Percentiles rank a stretch among this genome's conserved stretches.
Conservation (phyloP, 2,888 invertebrate genomes). For the Prenolepis imparis region DNA sequence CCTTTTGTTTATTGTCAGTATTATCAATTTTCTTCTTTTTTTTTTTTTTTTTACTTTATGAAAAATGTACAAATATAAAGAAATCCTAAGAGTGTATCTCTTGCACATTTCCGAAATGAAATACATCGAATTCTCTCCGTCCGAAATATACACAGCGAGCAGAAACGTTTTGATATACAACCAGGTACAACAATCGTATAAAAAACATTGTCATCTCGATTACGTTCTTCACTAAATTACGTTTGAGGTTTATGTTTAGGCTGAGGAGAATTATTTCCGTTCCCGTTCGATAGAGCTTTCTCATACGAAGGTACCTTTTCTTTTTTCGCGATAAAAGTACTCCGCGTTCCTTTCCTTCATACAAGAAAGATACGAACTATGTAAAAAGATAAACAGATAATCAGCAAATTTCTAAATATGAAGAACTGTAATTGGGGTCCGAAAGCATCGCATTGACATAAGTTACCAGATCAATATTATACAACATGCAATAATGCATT, state of each 20-base stretch:
- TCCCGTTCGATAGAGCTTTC: conserved; percentile 52
- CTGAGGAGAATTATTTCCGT: conserved; percentile 40
- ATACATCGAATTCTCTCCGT: conserved; percentile 55
- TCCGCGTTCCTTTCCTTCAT: not conserved
- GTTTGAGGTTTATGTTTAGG: conserved; percentile 48
- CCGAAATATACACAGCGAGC: conserved; percentile 57
- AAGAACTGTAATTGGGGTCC: conserved; percentile 66
- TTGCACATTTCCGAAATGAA: conserved; percentile 57
- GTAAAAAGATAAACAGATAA: conserved; percentile 61
- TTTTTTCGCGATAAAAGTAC: conserved; percentile 30
- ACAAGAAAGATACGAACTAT: conserved; percentile 38
- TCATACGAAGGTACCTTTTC: conserved; percentile 46
- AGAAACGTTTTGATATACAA: conserved; percentile 60
- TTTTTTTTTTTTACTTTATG: conserved; percentile 36
- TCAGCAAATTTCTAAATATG: conserved; percentile 59
- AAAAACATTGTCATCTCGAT: conserved; percentile 65
- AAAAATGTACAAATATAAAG: conserved; percentile 60
- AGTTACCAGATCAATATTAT: conserved; percentile 36
- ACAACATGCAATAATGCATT: conserved; percentile 20
- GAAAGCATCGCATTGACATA: conserved; percentile 62
- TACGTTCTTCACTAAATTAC: conserved; percentile 50
- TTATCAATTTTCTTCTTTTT: conserved; percentile 39
- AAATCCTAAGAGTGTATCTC: conserved; percentile 49
- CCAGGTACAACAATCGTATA: conserved; percentile 68
- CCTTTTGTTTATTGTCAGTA: conserved; percentile 64